Percentiles rank a stretch among this genome's conserved stretches.
These are phyloP conservation scores for Synergus japonicus DNA, from an alignment of 2,888 invertebrate genomes.

Conservation along the genomic window DNA sequence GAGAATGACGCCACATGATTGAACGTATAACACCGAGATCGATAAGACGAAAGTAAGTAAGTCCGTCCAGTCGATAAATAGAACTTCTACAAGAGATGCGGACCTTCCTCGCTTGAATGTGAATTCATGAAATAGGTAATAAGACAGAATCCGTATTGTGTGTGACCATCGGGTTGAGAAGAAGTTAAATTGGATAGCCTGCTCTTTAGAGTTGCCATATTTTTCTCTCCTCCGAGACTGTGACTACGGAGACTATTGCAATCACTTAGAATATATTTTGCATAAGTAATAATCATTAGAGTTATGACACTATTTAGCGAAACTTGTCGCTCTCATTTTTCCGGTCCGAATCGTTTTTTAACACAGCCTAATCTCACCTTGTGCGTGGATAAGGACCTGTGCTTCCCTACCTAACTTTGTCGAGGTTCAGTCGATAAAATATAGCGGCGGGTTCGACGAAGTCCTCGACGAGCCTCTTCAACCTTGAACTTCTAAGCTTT, in stretches of 20 bases:
- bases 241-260: neutral
- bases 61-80: conserved; percentile 25
- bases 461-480: conserved; percentile 33
- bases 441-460: conserved; percentile 23
- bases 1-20: conserved; percentile 18
- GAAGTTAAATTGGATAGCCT: conserved; percentile 7
- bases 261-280: conserved; percentile 8
- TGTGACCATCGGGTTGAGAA: neutral
- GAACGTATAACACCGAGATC: conserved; percentile 20
- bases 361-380: conserved; percentile 27
- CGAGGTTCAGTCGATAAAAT: conserved; percentile 40
- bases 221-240: neutral
- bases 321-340: conserved; percentile 18
- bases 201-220: neutral
- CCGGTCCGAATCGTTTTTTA: conserved; percentile 6
- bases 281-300: conserved; percentile 22
- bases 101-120: conserved; percentile 23
- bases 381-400: conserved; percentile 26
- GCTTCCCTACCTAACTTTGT: conserved; percentile 35
- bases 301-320: conserved; percentile 15
- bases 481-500: conserved; percentile 18
- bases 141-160: conserved; percentile 10
- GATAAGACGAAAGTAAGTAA: conserved; percentile 18
- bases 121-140: conserved; percentile 15
- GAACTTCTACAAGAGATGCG: conserved; percentile 26